Conservation (phyloP, 2,888 invertebrate species). For the Sipha maydis region DNA sequence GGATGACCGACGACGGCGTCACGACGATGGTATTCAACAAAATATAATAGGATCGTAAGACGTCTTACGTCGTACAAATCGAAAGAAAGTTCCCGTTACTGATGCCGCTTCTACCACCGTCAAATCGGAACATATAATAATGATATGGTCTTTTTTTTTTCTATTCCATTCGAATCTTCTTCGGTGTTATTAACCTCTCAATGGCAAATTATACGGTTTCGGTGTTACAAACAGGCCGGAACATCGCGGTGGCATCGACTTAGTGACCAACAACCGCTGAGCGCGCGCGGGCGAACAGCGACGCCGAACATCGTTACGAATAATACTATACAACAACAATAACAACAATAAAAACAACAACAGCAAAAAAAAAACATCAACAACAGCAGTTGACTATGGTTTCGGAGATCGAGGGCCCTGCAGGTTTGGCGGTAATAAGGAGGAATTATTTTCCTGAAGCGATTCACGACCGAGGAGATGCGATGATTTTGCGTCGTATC, state of each 20-base stretch:
- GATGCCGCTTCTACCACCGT: background rate
- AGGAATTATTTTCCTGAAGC: background rate
- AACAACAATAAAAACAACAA: too few species aligned
- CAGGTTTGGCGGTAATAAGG: background rate
- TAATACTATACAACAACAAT: background rate
- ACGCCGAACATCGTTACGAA: background rate
- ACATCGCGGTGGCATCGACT: slow-evolving; percentile 19
- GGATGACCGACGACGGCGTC: background rate
- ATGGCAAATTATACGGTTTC: slow-evolving; percentile 56
- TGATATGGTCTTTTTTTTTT: background rate
- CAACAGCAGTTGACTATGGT: background rate
- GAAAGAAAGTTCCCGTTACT: slow-evolving; percentile 9
- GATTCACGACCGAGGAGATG: slow-evolving; percentile 2
- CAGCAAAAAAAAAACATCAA: slow-evolving; percentile 16
- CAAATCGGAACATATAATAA: background rate
- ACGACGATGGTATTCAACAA: background rate
- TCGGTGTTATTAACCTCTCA: slow-evolving; percentile 47
- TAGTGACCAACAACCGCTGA: background rate
- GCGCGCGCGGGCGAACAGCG: background rate
- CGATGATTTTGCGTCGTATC: slow-evolving; percentile 45
- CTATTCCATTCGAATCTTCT: background rate
- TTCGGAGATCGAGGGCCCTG: background rate
- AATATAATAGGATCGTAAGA: background rate
- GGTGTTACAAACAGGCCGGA: slow-evolving; percentile 49
- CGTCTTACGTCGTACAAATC: too few species aligned